Evolutionary conservation across 2,888 invertebrate genomes (phyloP), one percentile per base, ranked within the genome.

Genomic region (Oscheius sp.): DNA sequence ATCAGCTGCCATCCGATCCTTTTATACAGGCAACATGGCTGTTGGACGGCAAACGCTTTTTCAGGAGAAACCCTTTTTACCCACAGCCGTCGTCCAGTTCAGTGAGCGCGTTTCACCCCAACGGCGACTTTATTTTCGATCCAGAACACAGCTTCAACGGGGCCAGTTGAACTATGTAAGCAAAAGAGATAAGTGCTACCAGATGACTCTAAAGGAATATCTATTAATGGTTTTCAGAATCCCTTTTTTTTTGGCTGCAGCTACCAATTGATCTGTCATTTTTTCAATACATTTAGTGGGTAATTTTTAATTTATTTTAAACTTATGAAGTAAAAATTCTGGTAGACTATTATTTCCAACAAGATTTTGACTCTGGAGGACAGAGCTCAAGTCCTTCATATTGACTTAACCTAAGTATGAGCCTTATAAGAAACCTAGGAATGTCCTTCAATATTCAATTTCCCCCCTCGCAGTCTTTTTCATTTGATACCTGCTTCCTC

Each of bases 121-220:
- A 8, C 54, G 54, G 59, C 26, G 22, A 44, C 44, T 59, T 59
- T 59, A 59, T 59, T 59, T 59, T 59, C 59, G 59, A 59, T 59
- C 59, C 59, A 24, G 22, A 47, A 47, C 20, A 47, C 47, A 6
- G 14, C 36, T 36, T 9, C 8, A 9, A 36, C 8, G 8, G 8
- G 14, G 14, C 8, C 14, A 54, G 54, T 30, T 59, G 26, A 14
- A 44, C 44, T 24, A 24, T 41, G 30, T 59, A 38, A 24, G 26
- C 28, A 44, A 41, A 36, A 59, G 8, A 24, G 3, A 47, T 20
- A 24, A 47, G 22, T 24, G 9, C 20, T 47, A 47, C 20, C 47
- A 22, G 2, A 47, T 36, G 14, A 9, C 8, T 36, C 14, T 54
- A 17, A 33, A 24, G 30, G 12, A 28, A 14, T n/a, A 28, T 54